Conservation (phyloP, 2,797 vertebrate genomes). For the Enoplosus armatus region DNA sequence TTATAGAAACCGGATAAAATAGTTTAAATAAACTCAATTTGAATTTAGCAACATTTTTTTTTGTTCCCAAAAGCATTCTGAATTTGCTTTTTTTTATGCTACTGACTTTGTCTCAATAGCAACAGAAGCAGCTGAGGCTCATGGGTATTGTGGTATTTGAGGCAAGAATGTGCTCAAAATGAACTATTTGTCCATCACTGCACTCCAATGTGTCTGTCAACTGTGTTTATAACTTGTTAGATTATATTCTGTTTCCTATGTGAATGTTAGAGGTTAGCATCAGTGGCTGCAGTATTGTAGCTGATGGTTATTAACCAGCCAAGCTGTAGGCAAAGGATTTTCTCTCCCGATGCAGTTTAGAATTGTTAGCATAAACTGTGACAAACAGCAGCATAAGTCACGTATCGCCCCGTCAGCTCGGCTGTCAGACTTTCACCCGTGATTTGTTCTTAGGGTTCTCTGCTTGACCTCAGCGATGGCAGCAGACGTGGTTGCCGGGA, state of each 20-base stretch:
- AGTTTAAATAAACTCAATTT: not conserved
- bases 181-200: no score
- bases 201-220: not conserved
- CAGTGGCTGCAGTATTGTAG: no score
- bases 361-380: no score
- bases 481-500: slow-evolving; percentile 29
- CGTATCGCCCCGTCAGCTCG: not conserved
- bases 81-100: no score
- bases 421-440: not conserved
- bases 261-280: not conserved
- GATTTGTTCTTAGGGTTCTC: slow-evolving; percentile 2
- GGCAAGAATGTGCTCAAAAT: no score
- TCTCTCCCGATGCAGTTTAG: not conserved
- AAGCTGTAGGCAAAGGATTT: no score
- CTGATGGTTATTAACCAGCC: not conserved
- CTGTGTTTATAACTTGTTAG: not conserved
- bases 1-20: not conserved
- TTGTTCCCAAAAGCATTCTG: no score
- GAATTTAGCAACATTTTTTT: no score
- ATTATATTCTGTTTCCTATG: not conserved
- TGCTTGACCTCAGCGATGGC: not conserved
- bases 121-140: no score
- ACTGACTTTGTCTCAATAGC: no score
- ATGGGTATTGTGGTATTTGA: no score
- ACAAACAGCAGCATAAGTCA: not conserved